These are phyloP conservation scores for Nasonovia ribisnigri DNA, from an alignment of 2,888 invertebrate species.

Conservation along the genomic window DNA sequence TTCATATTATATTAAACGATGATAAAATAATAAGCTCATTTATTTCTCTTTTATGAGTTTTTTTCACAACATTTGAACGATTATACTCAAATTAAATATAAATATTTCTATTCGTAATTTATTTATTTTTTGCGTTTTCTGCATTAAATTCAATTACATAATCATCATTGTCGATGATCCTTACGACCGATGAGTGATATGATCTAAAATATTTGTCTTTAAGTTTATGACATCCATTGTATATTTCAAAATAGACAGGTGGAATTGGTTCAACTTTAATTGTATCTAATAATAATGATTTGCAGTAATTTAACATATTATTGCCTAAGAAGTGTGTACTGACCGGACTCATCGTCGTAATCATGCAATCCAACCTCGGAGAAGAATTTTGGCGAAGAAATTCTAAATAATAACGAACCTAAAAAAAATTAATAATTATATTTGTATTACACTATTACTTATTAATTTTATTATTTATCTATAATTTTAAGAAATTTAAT, in stretches of 20 bases:
- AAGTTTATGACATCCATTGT: background rate
- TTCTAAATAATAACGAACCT: slow-evolving; percentile 54
- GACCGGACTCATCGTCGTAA: slow-evolving; percentile 16
- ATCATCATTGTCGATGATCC: slow-evolving; percentile 19
- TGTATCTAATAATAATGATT: slow-evolving; percentile 40
- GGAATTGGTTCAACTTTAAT: slow-evolving; percentile 54
- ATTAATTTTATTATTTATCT: background rate
- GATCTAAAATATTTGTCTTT: background rate
- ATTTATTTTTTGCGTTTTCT: slow-evolving; percentile 20
- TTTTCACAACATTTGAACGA: background rate
- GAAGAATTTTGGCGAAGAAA: slow-evolving; percentile 29
- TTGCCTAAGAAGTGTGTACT: background rate
- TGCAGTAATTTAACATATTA: slow-evolving; percentile 11
- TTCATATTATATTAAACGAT: background rate
- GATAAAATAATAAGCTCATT: background rate
- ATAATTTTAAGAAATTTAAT: background rate
- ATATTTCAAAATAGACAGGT: background rate
- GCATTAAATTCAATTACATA: slow-evolving; percentile 43
- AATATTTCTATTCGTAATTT: background rate
- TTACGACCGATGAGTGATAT: slow-evolving; percentile 40
- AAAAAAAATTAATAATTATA: background rate
- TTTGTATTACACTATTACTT: background rate
- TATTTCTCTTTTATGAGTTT: background rate
- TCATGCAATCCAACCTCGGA: background rate
- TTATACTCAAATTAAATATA: background rate